phyloP scores from a whole-genome alignment of 2,113 vertebrate genomes.

The Rostratula benghalensis region DNA sequence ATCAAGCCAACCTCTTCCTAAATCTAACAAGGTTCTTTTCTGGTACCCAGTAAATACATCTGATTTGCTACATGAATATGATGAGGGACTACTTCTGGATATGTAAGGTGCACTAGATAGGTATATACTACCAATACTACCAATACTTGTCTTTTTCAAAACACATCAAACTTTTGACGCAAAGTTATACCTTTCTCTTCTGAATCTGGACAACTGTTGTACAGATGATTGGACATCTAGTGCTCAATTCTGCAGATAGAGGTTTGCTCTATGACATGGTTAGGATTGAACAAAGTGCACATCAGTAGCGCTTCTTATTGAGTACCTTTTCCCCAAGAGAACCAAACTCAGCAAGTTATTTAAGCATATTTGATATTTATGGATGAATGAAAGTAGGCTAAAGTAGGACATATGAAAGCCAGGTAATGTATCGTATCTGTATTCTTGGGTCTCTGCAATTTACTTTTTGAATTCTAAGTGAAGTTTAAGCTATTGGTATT shows the following conservation, averaged over 20 bases:
- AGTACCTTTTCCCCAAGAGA: neutral
- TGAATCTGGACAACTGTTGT: neutral
- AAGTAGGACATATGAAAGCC: neutral
- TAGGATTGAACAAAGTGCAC: neutral
- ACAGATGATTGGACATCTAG: neutral
- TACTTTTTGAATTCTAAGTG: neutral
- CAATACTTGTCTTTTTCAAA: fast-evolving
- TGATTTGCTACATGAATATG: neutral
- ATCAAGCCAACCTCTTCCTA: neutral
- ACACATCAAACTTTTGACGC: neutral
- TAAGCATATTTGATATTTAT: neutral
- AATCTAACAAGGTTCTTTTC: neutral
- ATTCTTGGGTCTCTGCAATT: neutral
- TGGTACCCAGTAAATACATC: neutral
- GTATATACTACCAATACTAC: neutral
- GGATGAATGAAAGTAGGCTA: neutral
- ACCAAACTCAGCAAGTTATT: neutral
- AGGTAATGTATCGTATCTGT: neutral
- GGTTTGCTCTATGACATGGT: neutral
- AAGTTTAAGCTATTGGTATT: neutral
- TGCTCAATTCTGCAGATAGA: neutral
- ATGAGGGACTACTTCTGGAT: neutral
- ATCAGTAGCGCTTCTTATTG: neutral
- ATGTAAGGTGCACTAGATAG: too few species aligned
- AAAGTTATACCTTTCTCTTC: neutral